Evolutionary conservation across 2,797 vertebrate species (phyloP), one percentile per base, ranked within the genome.

Genomic region (Microctenopoma lineatum): DNA sequence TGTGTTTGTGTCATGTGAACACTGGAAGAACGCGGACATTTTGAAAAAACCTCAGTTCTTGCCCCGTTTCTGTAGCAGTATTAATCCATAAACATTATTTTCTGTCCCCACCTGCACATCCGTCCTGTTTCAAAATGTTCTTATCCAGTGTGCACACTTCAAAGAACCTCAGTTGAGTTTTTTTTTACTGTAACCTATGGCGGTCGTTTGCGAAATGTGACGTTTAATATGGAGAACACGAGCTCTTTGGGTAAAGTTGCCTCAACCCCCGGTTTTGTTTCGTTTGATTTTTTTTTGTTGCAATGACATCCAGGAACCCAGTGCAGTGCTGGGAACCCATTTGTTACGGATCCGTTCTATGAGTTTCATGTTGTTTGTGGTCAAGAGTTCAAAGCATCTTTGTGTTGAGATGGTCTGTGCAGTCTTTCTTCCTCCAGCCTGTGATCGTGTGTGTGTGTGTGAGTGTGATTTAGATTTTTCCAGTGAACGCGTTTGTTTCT

Each of bases 171-270:
- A 64, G 32, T 66, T 13, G 14, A 59, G 12, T n/a, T n/a, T n/a
- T n/a, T 59, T 60, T 70, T 67, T 65, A 52, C 73, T 72, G 77
- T 73, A 68, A 79, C 50, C 27, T 29, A 54, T 65, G 70, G 64
- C 25, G 0, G 52, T 54, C 18, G 34, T 57, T 60, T 51, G 59
- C 48, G 48, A 54, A 76, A 68, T 70, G 71, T 74, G 68, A 65
- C 29, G 29, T 75, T 67, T 0, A 9, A 38, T 59, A 56, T 80
- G 0, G 41, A 70, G 70, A 81, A 86, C 79, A 81, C 67, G 59
- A 83, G 71, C 81, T 81, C 70, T 87, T 66, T 82, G 59, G 93
- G 94, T 92, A 92, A 91, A 94, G 90, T 94, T 89, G 88, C 83
- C 67, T 66, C 45, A 45, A 8, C 84, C 32, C 52, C 16, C 8